These are phyloP conservation scores for Oceanodroma leucorhoa DNA, from an alignment of 2,797 vertebrate species.

Conservation along the genomic window DNA sequence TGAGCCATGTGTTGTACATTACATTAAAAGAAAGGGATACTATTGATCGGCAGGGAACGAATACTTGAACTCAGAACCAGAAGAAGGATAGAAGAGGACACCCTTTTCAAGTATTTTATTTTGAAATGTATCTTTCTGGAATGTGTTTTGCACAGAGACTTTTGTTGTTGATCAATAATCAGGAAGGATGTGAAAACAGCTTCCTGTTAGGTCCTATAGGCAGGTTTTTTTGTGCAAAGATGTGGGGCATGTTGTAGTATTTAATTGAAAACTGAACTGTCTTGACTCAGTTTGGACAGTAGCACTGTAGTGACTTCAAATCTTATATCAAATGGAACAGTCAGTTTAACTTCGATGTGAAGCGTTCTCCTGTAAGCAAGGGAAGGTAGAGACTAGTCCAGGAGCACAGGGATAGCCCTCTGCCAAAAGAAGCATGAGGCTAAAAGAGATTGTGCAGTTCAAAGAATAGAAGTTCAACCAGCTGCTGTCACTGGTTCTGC, in stretches of 20 bases:
- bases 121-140: not conserved
- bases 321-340: not conserved
- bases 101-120: not conserved
- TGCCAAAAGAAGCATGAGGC: not conserved
- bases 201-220: not conserved
- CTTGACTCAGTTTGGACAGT: not conserved
- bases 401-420: not conserved
- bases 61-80: not conserved
- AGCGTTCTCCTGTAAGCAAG: not conserved
- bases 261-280: not conserved
- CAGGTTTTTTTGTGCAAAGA: not conserved
- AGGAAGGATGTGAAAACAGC: not conserved
- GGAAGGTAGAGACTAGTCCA: not conserved
- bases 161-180: not conserved
- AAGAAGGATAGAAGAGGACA: not conserved
- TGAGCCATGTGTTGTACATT: not conserved
- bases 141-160: not conserved
- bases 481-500: not conserved
- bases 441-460: not conserved
- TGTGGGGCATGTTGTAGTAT: fast-evolving
- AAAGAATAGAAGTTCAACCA: not conserved
- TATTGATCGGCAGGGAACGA: not conserved
- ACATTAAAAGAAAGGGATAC: fast-evolving
- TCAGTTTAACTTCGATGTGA: not conserved
- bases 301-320: not conserved